Evolutionary conservation across 2,113 vertebrate genomes (phyloP).

Genomic region (Perca fluviatilis): DNA sequence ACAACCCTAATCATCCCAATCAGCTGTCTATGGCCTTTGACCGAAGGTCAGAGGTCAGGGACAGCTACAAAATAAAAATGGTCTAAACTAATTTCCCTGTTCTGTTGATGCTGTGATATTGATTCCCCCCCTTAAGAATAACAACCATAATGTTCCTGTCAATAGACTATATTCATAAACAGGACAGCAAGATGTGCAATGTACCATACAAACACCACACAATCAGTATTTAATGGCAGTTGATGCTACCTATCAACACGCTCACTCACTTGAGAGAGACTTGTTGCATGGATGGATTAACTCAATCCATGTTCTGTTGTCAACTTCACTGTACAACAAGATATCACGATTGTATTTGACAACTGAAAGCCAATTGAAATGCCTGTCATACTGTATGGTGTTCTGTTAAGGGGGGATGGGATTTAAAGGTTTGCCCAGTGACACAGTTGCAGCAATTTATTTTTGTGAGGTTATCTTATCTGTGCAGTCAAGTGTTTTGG

Average conservation of each 20-base stretch:
- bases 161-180: slow-evolving; percentile 3
- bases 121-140: not conserved
- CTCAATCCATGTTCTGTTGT: slow-evolving; percentile 2
- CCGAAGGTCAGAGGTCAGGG: not conserved
- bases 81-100: not conserved
- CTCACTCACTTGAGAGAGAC: not conserved
- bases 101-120: slow-evolving; percentile 19
- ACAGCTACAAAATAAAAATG: not conserved
- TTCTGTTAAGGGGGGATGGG: not conserved
- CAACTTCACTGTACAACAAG: not conserved
- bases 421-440: slow-evolving; percentile 1
- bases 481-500: slow-evolving; percentile 7
- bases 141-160: not conserved
- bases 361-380: slow-evolving; percentile 12
- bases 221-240: slow-evolving; percentile 9
- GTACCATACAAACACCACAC: not conserved
- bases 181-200: not conserved
- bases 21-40: not conserved
- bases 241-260: slow-evolving; percentile 3
- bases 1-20: not conserved
- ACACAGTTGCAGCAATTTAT: slow-evolving; percentile 4
- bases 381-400: slow-evolving; percentile 14
- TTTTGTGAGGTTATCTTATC: not conserved
- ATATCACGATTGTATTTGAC: slow-evolving; percentile 15
- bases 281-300: not conserved